Evolutionary conservation across 2,888 invertebrate genomes (phyloP), one percentile per base, ranked within the genome.

Genomic region (Brachypterus glaber): DNA sequence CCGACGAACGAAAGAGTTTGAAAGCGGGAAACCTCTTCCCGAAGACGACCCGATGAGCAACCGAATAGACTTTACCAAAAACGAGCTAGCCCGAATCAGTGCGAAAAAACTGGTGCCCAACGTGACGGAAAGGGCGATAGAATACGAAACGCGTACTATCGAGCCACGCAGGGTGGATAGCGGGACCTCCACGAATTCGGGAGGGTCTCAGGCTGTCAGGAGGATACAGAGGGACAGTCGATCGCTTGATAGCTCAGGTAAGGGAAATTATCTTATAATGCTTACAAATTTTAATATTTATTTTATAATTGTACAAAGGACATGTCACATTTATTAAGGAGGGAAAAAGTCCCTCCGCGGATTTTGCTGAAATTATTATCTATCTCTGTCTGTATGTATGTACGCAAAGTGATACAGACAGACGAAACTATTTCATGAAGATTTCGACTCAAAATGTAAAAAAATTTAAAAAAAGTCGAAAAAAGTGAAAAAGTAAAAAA

Each of bases 1-100:
- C 11, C 77, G 77, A 35, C 70, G 84, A 17, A 80, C 84, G 8
- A 73, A 77, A 47, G 83, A 84, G 60, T 79, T 86, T 51, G 85
- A 85, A 54, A 72, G 71, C 9, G 77, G 76, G 2, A 71, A 73
- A 50, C 71, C 79, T 14, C 63, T 71, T 24, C 71, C 71, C 31
- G 73, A 73, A 43, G 66, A 64, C 40, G 69, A 71, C 40, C 68
- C 69, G n/a, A 53, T 74, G 26, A 72, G 73, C 42, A 73, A 78
- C 49, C 71, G 81, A 35, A 81, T 79, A 17, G 77, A 75, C 52
- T 72, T 76, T 33, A 80, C 76, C 48, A 73, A 76, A 37, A 80
- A 81, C 50, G 82, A 83, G 57, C 65, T 82, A 50, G 73, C 67
- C 15, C 55, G 67, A 32, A 63, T 85, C 32, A 74, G 77, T 41